Conservation (phyloP, 2,797 vertebrate genomes). For the Alosa sapidissima region DNA sequence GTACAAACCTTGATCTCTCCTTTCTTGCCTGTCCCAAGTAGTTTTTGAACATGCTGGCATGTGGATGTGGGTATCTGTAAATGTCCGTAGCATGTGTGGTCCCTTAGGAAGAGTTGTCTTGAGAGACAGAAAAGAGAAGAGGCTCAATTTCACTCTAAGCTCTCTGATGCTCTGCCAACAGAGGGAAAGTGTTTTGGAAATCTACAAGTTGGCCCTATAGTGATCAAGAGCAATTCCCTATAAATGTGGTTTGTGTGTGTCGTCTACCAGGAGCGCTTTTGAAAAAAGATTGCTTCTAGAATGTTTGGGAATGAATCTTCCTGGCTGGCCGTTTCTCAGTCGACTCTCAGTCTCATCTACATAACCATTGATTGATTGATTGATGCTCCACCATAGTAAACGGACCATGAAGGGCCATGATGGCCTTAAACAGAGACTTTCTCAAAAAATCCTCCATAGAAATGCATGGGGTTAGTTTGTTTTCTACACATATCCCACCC, state of each 20-base stretch:
- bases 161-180: slow-evolving; percentile 2
- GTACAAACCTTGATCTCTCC: not conserved
- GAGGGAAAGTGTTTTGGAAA: slow-evolving; percentile 13
- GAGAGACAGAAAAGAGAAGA: not conserved
- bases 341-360: not conserved
- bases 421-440: not conserved
- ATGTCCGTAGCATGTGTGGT: not conserved
- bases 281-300: not conserved
- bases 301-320: not conserved
- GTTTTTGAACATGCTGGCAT: not conserved
- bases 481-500: too few relatives aligned
- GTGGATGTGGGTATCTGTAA: not conserved
- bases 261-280: not conserved
- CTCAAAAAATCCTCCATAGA: too few relatives aligned
- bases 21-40: not conserved
- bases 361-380: not conserved
- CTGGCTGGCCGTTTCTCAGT: not conserved
- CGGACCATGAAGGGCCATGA: not conserved
- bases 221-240: not conserved
- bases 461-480: too few relatives aligned
- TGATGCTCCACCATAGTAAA: not conserved
- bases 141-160: not conserved
- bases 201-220: not conserved
- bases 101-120: not conserved
- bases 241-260: not conserved